phyloP scores from a whole-genome alignment of 2,113 vertebrate genomes.

The Myotis brandtii region DNA sequence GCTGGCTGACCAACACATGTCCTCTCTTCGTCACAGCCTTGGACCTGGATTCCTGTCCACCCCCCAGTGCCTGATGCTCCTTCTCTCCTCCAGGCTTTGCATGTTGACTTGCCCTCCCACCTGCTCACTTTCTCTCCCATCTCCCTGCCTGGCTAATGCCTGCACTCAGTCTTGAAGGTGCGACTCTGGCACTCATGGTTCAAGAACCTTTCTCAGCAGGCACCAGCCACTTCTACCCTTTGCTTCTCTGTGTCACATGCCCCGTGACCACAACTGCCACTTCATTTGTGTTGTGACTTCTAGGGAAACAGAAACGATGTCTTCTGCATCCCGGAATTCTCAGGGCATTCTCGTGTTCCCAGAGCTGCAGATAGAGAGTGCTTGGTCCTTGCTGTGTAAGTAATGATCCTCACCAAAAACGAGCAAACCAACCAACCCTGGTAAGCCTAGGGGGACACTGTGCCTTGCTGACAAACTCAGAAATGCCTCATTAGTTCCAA shows the following conservation, averaged over 20 bases:
- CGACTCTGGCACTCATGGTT: not conserved
- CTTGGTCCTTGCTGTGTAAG: rapidly evolving
- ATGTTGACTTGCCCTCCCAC: not conserved
- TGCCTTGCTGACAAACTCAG: not conserved
- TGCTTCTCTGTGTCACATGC: not conserved
- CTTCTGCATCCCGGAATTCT: not conserved
- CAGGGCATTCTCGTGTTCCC: not conserved
- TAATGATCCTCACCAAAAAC: not conserved
- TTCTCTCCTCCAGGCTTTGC: not conserved
- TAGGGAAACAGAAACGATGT: not conserved
- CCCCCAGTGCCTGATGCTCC: not conserved
- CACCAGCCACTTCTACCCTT: not conserved
- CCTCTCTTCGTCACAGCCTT: not conserved
- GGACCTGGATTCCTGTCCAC: rapidly evolving
- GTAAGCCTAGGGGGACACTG: rapidly evolving
- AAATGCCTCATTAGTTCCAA: not conserved
- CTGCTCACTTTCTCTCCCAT: no score
- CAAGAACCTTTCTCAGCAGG: not conserved
- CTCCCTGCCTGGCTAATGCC: not conserved
- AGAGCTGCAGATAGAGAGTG: not conserved
- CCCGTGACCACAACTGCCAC: not conserved
- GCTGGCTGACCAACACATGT: rapidly evolving
- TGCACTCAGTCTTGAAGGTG: rapidly evolving
- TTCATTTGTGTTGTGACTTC: not conserved
- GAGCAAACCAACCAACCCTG: not conserved